These are phyloP conservation scores for Diarsia dahlii DNA, from an alignment of 2,888 invertebrate species.

Conservation along the genomic window DNA sequence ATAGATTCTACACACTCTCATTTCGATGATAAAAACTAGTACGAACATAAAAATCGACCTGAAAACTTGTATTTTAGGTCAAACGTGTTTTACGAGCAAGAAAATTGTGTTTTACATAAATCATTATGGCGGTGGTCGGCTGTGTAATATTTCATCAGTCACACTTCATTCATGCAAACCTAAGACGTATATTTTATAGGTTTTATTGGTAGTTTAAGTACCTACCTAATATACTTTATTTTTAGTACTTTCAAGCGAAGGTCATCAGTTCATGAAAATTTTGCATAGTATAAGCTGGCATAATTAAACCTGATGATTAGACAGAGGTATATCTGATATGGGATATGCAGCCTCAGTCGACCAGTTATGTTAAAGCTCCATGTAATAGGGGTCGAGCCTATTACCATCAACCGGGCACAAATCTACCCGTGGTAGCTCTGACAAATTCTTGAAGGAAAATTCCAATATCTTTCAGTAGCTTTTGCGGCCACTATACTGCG, in stretches of 20 bases:
- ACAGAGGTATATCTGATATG: neutral
- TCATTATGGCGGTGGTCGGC: conserved; percentile 30
- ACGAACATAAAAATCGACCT: conserved; percentile 47
- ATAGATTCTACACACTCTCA: conserved; percentile 34
- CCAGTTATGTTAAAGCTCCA: neutral
- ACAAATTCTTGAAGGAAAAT: too few species aligned
- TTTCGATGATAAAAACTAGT: conserved; percentile 50
- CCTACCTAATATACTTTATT: neutral
- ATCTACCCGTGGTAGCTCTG: neutral
- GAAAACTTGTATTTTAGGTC: conserved; percentile 52
- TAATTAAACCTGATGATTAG: neutral
- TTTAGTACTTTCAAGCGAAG: neutral
- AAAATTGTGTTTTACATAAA: conserved; percentile 53
- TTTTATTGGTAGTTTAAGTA: neutral
- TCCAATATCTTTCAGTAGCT: too few species aligned
- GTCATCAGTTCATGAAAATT: neutral
- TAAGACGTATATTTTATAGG: neutral
- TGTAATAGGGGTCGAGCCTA: neutral
- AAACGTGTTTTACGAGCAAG: conserved; percentile 54
- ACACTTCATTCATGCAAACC: conserved; percentile 34
- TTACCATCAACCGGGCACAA: neutral
- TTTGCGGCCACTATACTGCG: too few species aligned
- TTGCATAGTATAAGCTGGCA: neutral
- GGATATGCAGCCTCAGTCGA: neutral
- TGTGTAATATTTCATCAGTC: conserved; percentile 42